Conservation (phyloP, 2,797 vertebrate species). For the Danio aesculapii region DNA sequence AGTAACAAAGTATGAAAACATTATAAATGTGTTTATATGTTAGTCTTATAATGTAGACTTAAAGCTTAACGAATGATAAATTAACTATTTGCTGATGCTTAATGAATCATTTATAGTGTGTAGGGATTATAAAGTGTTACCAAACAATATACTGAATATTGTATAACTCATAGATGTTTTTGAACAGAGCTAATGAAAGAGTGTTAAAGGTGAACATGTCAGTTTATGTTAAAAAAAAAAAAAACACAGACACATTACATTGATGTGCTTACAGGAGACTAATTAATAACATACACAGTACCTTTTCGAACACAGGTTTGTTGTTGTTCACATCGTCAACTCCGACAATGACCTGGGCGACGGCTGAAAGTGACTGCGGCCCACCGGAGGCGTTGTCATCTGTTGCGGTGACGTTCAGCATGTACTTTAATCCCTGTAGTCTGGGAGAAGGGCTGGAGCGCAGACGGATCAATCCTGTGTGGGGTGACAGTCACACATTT, state of each 20-base stretch:
- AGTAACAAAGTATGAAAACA: no score
- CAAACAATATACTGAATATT: neutral
- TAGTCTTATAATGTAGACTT: no score
- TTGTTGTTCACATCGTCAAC: conserved; percentile 92
- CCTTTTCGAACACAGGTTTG: conserved; percentile 91
- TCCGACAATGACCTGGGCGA: conserved; percentile 85
- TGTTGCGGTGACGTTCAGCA: conserved; percentile 85
- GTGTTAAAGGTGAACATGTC: neutral
- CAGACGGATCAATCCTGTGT: conserved; percentile 86
- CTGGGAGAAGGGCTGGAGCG: conserved; percentile 85
- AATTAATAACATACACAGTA: conserved; percentile 53
- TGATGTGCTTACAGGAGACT: neutral
- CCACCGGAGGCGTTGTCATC: conserved; percentile 89
- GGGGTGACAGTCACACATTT: conserved; percentile 51
- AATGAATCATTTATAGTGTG: no score
- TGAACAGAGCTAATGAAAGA: neutral
- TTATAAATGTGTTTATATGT: no score
- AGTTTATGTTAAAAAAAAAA: neutral
- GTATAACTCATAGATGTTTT: neutral
- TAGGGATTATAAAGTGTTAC: neutral
- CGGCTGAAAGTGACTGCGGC: conserved; percentile 80
- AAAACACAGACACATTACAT: neutral
- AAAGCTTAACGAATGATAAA: no score
- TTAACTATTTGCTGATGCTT: no score
- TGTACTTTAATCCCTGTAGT: conserved; percentile 87